Evolutionary conservation across 2,888 invertebrate species (phyloP).

Genomic region (Melinaea marsaeus): DNA sequence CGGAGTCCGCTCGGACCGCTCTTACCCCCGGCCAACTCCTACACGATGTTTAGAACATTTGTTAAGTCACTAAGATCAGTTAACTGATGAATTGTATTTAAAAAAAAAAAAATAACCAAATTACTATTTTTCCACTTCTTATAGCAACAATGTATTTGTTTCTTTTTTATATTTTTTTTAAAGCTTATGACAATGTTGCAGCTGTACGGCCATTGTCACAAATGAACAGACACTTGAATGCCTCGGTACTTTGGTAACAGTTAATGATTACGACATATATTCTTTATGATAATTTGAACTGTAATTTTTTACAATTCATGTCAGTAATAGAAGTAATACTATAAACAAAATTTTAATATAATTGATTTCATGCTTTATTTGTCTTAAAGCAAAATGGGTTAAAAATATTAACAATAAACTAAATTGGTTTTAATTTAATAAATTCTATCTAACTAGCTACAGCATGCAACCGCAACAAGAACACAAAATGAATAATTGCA

Average conservation of each 20-base stretch:
- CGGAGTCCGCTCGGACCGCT: constrained; percentile 59
- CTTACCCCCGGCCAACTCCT: constrained; percentile 71
- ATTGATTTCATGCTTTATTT: not conserved
- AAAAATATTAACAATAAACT: not conserved
- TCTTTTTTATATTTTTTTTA: constrained; percentile 1
- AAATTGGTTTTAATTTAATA: not conserved
- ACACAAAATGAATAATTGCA: constrained; percentile 3
- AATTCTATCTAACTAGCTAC: not conserved
- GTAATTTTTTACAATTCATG: too few species aligned
- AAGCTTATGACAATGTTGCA: constrained; percentile 7
- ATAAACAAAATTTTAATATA: too few species aligned
- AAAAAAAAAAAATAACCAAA: too few species aligned
- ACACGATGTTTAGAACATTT: constrained; percentile 24
- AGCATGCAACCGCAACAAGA: not conserved
- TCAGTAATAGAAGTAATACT: too few species aligned
- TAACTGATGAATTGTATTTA: too few species aligned
- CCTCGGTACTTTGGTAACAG: constrained; percentile 2
- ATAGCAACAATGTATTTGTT: not conserved
- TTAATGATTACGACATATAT: not conserved
- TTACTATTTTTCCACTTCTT: not conserved
- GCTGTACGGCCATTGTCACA: not conserved
- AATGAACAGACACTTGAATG: not conserved
- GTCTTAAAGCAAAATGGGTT: not conserved
- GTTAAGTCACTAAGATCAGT: too few species aligned
- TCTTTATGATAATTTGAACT: too few species aligned